Conservation (phyloP, 2,113 vertebrate genomes). For the Serilophus lunatus region DNA sequence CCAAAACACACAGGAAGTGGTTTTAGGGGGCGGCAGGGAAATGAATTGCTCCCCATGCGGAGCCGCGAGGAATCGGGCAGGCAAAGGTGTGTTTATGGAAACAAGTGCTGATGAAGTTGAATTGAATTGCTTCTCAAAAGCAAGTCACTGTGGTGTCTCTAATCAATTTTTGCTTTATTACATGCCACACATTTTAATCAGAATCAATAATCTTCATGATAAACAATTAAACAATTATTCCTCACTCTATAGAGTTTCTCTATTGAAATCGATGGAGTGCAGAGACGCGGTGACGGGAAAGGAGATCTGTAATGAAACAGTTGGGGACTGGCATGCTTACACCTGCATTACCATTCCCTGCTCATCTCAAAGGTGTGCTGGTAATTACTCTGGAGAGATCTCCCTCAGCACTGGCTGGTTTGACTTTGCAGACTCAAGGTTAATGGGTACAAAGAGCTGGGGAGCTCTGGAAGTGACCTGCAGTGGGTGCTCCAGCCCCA, state of each 20-base stretch:
- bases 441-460: background rate
- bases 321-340: background rate
- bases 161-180: conserved; percentile 69
- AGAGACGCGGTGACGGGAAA: background rate
- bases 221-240: conserved; percentile 82
- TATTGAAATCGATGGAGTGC: conserved; percentile 61
- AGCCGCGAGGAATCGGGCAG: background rate
- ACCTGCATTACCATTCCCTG: background rate
- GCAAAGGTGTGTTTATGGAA: conserved; percentile 5
- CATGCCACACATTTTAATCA: conserved; percentile 75
- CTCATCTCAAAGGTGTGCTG: background rate
- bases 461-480: background rate
- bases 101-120: conserved; percentile 56
- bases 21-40: background rate
- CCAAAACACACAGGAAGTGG: background rate
- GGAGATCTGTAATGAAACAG: background rate
- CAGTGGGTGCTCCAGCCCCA: background rate
- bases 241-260: conserved; percentile 69
- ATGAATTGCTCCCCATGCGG: background rate
- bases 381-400: background rate
- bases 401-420: background rate
- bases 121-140: conserved; percentile 54
- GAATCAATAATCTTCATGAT: conserved; percentile 75
- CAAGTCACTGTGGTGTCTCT: background rate
- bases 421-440: background rate